Percentiles rank a stretch among this genome's conserved stretches.
phyloP scores from a whole-genome alignment of 1,140 invertebrate genomes.

The Eulimnadia texana region DNA sequence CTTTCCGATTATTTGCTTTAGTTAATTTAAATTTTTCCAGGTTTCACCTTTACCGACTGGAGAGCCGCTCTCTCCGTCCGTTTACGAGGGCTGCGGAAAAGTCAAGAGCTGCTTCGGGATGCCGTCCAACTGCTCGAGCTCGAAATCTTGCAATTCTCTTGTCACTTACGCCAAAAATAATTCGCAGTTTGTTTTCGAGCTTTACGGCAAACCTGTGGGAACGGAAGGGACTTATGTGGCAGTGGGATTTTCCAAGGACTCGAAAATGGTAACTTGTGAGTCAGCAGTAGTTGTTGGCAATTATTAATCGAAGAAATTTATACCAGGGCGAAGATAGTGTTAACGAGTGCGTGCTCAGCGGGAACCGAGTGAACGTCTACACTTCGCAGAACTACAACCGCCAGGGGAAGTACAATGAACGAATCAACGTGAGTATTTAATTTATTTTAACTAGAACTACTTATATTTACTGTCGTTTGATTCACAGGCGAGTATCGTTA shows the following conservation, averaged over 20 bases:
- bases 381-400: not conserved
- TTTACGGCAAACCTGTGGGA: slow-evolving; percentile 1
- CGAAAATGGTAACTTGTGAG: slow-evolving; percentile 12
- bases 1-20: too few relatives aligned
- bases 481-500: not conserved
- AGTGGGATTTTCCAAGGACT: slow-evolving; percentile 8
- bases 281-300: too few relatives aligned
- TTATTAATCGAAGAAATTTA: too few relatives aligned
- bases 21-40: too few relatives aligned
- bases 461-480: not conserved
- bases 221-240: slow-evolving; percentile 7
- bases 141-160: not conserved
- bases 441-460: not conserved
- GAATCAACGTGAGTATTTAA: not conserved
- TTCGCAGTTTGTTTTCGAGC: not conserved
- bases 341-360: not conserved
- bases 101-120: slow-evolving; percentile 9
- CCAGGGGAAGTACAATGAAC: not conserved
- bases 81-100: slow-evolving; percentile 8
- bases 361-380: not conserved
- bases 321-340: slow-evolving; percentile 13
- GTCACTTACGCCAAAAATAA: not conserved
- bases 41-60: not conserved
- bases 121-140: not conserved
- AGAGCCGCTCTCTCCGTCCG: too few relatives aligned